Evolutionary conservation across 2,113 vertebrate genomes (phyloP).

Genomic region (Mirza zaza): DNA sequence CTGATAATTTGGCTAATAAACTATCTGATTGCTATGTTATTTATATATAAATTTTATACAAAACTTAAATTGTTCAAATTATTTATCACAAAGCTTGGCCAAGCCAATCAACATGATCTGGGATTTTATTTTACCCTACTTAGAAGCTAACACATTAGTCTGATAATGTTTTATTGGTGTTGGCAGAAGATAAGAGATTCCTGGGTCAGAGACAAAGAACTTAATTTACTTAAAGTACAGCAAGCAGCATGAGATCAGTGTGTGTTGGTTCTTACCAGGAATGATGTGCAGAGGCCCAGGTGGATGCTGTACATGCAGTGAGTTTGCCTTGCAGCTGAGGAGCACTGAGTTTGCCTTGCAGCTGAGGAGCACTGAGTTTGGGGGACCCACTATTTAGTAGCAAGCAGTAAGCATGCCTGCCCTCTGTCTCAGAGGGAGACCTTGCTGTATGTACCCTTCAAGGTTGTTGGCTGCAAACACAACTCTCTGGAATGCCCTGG

Average conservation of each 20-base stretch:
- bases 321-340: not conserved
- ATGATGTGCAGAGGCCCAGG: not conserved
- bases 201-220: not conserved
- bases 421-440: not conserved
- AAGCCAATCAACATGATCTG: not conserved
- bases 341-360: not conserved
- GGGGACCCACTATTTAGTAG: not conserved
- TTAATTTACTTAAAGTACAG: not conserved
- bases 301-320: not conserved
- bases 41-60: not conserved
- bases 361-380: not conserved
- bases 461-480: not conserved
- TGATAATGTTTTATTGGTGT: not conserved
- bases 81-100: not conserved
- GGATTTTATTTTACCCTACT: not conserved
- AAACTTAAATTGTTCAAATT: not conserved
- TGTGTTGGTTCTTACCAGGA: not conserved
- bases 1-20: not conserved
- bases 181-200: not conserved
- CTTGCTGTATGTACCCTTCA: not conserved
- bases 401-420: not conserved
- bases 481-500: not conserved
- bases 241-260: not conserved
- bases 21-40: not conserved
- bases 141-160: not conserved